Conservation (phyloP, 2,113 vertebrate genomes). For the Callionymus lyra region DNA sequence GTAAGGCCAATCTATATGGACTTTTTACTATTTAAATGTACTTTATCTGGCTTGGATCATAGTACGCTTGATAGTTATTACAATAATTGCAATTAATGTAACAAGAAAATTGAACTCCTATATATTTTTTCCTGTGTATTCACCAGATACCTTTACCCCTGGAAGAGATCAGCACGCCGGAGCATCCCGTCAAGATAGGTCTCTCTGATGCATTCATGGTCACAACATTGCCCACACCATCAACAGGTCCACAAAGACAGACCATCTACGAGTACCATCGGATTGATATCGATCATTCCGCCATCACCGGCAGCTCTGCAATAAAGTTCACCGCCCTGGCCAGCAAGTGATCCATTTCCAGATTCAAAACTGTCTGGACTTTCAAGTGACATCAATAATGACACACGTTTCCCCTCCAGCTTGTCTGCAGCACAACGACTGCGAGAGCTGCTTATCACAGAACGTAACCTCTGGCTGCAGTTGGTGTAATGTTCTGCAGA, state of each 20-base stretch:
- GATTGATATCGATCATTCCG: conserved; percentile 74
- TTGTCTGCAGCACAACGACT: conserved; percentile 80
- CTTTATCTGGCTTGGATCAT: too few relatives aligned
- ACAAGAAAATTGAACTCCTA: too few relatives aligned
- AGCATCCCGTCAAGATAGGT: conserved; percentile 85
- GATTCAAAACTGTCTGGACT: not conserved
- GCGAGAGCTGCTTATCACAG: conserved; percentile 74
- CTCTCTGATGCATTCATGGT: conserved; percentile 92
- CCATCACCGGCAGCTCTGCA: conserved; percentile 72
- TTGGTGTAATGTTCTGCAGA: conserved; percentile 91
- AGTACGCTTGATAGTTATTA: too few relatives aligned
- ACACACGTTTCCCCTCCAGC: conserved; percentile 51
- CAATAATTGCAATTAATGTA: too few relatives aligned
- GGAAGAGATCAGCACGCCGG: conserved; percentile 69
- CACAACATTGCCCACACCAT: conserved; percentile 59
- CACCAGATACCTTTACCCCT: conserved; percentile 80
- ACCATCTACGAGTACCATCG: conserved; percentile 91
- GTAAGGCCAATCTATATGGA: too few relatives aligned
- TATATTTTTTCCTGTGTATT: not conserved
- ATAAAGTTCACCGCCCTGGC: conserved; percentile 85
- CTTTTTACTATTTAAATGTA: too few relatives aligned
- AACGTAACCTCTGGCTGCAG: conserved; percentile 79
- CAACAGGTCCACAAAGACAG: conserved; percentile 66
- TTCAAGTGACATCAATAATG: not conserved
- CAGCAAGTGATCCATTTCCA: conserved; percentile 67